Percentiles rank a stretch among this genome's conserved stretches.
phyloP scores from a whole-genome alignment of 2,888 invertebrate species.

The Liopterus haemorrhoidalis region DNA sequence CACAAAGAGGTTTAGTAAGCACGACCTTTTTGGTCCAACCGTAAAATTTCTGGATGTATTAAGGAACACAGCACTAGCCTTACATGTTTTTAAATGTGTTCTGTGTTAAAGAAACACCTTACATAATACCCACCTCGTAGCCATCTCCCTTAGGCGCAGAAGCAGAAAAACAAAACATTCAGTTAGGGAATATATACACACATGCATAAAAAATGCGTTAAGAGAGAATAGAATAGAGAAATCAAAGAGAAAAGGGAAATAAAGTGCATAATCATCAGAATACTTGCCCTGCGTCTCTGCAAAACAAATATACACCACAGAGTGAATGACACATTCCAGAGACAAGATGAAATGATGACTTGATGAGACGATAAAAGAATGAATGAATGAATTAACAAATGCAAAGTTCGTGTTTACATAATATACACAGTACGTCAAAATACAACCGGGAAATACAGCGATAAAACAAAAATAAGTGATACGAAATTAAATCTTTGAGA shows the following conservation, averaged over 20 bases:
- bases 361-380: too few species aligned
- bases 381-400: too few species aligned
- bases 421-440: too few species aligned
- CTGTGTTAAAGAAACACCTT: slow-evolving; percentile 2
- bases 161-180: slow-evolving; percentile 39
- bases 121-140: slow-evolving; percentile 41
- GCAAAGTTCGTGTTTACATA: too few species aligned
- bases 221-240: not conserved
- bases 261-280: slow-evolving; percentile 9
- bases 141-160: slow-evolving; percentile 42
- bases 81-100: slow-evolving; percentile 1
- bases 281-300: slow-evolving; percentile 38
- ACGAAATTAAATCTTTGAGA: too few species aligned
- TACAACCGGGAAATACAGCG: too few species aligned
- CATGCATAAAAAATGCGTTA: slow-evolving; percentile 1
- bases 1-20: too few species aligned
- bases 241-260: not conserved
- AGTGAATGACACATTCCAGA: too few species aligned
- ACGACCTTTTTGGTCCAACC: not conserved
- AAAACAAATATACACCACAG: too few species aligned
- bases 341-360: too few species aligned
- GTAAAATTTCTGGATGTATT: not conserved
- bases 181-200: slow-evolving; percentile 28
- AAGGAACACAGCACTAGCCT: not conserved
- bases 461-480: too few species aligned